phyloP scores from a whole-genome alignment of 2,113 vertebrate species.

The Axis porcinus region DNA sequence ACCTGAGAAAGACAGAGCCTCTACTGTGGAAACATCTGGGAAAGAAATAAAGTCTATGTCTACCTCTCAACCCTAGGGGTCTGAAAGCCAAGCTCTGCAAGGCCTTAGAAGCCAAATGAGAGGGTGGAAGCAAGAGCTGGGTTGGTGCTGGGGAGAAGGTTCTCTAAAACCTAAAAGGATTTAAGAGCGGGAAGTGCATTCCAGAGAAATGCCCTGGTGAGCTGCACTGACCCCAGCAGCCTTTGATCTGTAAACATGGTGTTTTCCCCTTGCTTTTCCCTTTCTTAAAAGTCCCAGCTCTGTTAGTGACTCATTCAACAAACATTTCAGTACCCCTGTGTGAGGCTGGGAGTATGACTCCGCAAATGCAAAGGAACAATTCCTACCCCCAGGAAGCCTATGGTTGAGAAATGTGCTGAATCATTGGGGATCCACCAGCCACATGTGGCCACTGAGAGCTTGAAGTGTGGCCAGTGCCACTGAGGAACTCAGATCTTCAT shows the following conservation, averaged over 20 bases:
- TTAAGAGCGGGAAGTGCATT: background rate
- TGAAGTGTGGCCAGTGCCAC: background rate
- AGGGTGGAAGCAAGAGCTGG: background rate
- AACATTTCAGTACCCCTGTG: background rate
- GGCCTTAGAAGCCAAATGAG: background rate
- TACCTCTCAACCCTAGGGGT: background rate
- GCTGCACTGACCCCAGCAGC: background rate
- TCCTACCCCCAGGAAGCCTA: background rate
- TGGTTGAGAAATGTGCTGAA: background rate
- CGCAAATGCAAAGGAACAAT: background rate
- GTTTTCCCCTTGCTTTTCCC: background rate
- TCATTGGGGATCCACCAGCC: background rate
- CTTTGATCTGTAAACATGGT: background rate
- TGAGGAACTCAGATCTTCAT: background rate
- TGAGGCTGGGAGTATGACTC: background rate
- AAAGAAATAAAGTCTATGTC: background rate
- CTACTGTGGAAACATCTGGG: background rate
- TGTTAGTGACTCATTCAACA: background rate
- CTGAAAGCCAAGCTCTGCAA: background rate
- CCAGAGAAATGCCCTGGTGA: background rate
- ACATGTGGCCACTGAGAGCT: background rate
- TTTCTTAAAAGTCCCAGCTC: background rate
- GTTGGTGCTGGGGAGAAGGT: background rate
- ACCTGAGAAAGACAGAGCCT: background rate
- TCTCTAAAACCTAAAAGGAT: background rate